A percentile compares a stretch with the other conserved stretches of the same genome.
Evolutionary conservation across 2,797 vertebrate genomes (phyloP).

Genomic region (Melanotaenia trifasciata): DNA sequence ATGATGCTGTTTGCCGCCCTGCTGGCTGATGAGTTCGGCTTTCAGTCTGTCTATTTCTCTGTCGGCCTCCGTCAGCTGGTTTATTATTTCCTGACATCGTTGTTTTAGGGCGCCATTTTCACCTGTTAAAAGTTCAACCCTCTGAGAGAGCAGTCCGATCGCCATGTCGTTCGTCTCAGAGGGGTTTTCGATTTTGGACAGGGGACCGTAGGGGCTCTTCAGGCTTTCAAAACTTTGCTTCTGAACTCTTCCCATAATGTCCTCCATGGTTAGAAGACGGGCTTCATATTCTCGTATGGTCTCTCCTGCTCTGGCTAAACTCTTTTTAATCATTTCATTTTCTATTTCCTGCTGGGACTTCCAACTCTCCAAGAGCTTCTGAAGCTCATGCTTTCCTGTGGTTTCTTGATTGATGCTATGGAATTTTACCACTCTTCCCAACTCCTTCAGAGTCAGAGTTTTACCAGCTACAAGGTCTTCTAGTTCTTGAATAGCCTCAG

Average conservation of each 20-base stretch:
- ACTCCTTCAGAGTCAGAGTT: slow-evolving; percentile 74
- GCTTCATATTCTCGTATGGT: slow-evolving; percentile 82
- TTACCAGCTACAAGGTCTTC: slow-evolving; percentile 73
- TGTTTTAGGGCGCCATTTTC: slow-evolving; percentile 84
- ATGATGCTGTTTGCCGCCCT: slow-evolving; percentile 75
- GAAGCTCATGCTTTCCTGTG: slow-evolving; percentile 67
- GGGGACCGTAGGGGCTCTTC: slow-evolving; percentile 60
- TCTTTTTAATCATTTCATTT: slow-evolving; percentile 80
- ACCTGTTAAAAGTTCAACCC: slow-evolving; percentile 77
- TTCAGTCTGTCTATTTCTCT: slow-evolving; percentile 86
- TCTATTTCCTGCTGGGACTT: slow-evolving; percentile 82
- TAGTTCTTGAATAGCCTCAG: slow-evolving; percentile 79
- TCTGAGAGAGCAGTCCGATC: slow-evolving; percentile 77
- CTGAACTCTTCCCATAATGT: slow-evolving; percentile 80
- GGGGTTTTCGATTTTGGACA: slow-evolving; percentile 76
- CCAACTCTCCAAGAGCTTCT: slow-evolving; percentile 80
- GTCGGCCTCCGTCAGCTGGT: slow-evolving; percentile 87
- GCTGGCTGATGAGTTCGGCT: slow-evolving; percentile 76
- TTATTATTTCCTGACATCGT: slow-evolving; percentile 85
- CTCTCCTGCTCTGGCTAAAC: slow-evolving; percentile 81
- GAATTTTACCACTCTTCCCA: slow-evolving; percentile 71
- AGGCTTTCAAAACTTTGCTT: slow-evolving; percentile 72
- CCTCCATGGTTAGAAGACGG: slow-evolving; percentile 83
- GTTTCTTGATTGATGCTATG: slow-evolving; percentile 69
- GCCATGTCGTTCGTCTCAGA: slow-evolving; percentile 67